phyloP scores from a whole-genome alignment of 2,113 vertebrate species.

The Chlorodrepanis virens region DNA sequence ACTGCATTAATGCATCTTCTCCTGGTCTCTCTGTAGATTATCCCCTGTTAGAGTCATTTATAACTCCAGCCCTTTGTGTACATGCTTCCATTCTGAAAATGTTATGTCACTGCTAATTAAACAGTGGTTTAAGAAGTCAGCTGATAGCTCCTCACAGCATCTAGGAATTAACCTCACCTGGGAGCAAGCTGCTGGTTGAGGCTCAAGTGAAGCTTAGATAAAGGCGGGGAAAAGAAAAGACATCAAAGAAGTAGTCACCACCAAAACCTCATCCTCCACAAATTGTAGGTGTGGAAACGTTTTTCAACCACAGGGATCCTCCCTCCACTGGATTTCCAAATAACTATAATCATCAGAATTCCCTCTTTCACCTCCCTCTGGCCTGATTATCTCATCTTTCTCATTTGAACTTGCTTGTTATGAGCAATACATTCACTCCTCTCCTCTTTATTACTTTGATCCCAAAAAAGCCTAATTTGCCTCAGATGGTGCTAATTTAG shows the following conservation, averaged over 20 bases:
- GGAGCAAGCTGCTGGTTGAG: constrained; percentile 45
- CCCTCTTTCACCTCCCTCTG: constrained; percentile 41
- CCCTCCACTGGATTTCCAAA: constrained; percentile 41
- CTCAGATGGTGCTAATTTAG: constrained; percentile 4
- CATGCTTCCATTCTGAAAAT: constrained; percentile 41
- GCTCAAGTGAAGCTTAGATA: constrained; percentile 44
- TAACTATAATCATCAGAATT: constrained; percentile 49
- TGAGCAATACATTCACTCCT: neutral
- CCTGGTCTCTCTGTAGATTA: constrained; percentile 38
- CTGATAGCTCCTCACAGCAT: constrained; percentile 24
- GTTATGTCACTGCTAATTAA: constrained; percentile 54
- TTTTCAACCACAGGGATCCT: constrained; percentile 50
- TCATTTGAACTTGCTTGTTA: constrained; percentile 30
- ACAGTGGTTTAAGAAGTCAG: constrained; percentile 28
- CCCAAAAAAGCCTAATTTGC: neutral
- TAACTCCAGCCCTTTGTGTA: constrained; percentile 43
- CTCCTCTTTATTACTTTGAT: neutral
- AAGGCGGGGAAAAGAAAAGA: constrained; percentile 34
- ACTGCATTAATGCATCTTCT: neutral
- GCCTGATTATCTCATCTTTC: constrained; percentile 42
- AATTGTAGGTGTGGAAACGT: constrained; percentile 62
- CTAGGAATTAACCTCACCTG: constrained; percentile 61
- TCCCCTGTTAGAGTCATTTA: constrained; percentile 31
- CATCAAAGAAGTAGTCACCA: constrained; percentile 53
- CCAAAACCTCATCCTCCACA: constrained; percentile 56